Evolutionary conservation across 2,797 vertebrate species (phyloP).

Genomic region (Peromyscus nudipes): DNA sequence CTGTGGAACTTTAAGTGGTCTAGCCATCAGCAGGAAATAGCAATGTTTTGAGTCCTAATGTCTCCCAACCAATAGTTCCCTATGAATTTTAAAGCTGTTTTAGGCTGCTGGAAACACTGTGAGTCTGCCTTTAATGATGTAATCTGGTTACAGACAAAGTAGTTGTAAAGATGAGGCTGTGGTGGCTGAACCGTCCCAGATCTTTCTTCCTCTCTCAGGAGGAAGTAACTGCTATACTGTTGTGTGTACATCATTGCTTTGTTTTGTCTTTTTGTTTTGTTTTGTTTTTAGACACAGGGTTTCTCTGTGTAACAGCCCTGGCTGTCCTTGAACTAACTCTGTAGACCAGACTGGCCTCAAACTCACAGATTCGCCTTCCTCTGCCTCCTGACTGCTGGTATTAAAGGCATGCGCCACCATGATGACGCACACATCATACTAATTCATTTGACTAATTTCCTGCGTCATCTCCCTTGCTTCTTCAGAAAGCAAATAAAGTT

Average conservation of each 20-base stretch:
- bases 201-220: background rate
- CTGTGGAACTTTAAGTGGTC: background rate
- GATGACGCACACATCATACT: background rate
- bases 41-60: slow-evolving; percentile 23
- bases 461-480: background rate
- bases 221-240: background rate
- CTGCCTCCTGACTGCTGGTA: background rate
- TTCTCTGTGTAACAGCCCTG: background rate
- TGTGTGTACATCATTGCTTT: background rate
- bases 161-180: slow-evolving; percentile 35
- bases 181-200: background rate
- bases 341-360: background rate
- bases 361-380: background rate
- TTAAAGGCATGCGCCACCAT: background rate
- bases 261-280: background rate
- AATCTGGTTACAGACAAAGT: slow-evolving; percentile 26
- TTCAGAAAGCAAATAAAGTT: slow-evolving; percentile 11
- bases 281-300: background rate
- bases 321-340: background rate
- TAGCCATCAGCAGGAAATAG: slow-evolving; percentile 41
- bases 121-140: slow-evolving; percentile 23
- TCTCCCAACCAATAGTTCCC: slow-evolving; percentile 51
- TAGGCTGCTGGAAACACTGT: slow-evolving; percentile 24
- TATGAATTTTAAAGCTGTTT: slow-evolving; percentile 56
- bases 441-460: slow-evolving; percentile 19